These are phyloP conservation scores for Hiodon alosoides DNA, from an alignment of 2,113 vertebrate genomes.

Conservation along the genomic window DNA sequence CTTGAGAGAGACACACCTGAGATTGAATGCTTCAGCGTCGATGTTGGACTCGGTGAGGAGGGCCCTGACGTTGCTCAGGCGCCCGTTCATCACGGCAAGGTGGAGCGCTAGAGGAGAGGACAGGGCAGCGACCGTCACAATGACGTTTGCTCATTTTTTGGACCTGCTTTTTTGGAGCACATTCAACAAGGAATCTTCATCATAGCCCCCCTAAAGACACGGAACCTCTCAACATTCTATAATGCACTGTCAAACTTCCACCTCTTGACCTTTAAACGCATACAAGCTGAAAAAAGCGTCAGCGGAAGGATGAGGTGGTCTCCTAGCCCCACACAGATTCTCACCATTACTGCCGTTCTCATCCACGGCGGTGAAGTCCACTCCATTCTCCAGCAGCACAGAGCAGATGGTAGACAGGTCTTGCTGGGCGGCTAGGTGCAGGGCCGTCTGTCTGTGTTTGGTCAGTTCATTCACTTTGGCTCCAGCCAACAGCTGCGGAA, in stretches of 20 bases:
- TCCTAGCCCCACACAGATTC: not conserved
- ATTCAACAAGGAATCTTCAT: no score
- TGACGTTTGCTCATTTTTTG: not conserved
- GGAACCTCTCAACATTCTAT: not conserved
- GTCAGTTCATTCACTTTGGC: slow-evolving; percentile 95
- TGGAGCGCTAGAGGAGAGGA: slow-evolving; percentile 77
- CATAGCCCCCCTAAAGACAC: no score
- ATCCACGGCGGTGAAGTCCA: slow-evolving; percentile 88
- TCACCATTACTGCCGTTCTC: slow-evolving; percentile 97
- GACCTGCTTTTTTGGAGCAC: not conserved
- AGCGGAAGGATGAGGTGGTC: not conserved
- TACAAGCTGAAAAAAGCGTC: not conserved
- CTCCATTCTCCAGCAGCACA: slow-evolving; percentile 86
- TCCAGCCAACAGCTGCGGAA: slow-evolving; percentile 83
- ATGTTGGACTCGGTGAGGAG: slow-evolving; percentile 94
- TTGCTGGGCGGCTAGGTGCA: slow-evolving; percentile 93
- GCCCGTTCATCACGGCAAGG: slow-evolving; percentile 92
- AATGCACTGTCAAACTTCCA: not conserved
- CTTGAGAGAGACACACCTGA: slow-evolving; percentile 64
- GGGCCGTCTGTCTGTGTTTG: slow-evolving; percentile 93
- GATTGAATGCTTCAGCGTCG: slow-evolving; percentile 92
- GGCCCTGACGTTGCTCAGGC: slow-evolving; percentile 86
- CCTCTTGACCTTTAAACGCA: no score
- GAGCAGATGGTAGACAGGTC: slow-evolving; percentile 94
- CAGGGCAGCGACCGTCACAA: not conserved